phyloP scores from a whole-genome alignment of 2,113 vertebrate genomes.

The Melanerpes formicivorus region DNA sequence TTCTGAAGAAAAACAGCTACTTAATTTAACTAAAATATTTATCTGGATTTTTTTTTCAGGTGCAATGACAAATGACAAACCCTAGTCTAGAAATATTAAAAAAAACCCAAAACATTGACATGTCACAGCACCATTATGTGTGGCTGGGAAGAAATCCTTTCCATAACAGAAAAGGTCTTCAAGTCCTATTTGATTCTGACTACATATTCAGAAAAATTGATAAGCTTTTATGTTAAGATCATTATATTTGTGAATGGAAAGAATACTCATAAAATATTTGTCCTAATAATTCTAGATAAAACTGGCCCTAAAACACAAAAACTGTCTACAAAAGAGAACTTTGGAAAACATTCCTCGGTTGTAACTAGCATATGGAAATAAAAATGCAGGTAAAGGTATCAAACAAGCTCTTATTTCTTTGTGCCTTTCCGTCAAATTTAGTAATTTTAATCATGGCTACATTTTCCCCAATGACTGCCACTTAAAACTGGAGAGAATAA shows the following conservation, averaged over 20 bases:
- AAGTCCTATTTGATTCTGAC: neutral
- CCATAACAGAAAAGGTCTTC: neutral
- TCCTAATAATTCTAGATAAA: neutral
- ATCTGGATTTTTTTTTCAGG: neutral
- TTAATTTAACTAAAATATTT: neutral
- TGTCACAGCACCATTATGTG: neutral
- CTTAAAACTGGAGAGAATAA: neutral
- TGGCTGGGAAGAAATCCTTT: neutral
- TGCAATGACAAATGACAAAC: neutral
- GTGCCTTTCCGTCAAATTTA: neutral
- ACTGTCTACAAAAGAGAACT: neutral
- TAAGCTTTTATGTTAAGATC: neutral
- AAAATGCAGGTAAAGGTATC: neutral
- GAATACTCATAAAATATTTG: neutral
- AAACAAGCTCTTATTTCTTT: neutral
- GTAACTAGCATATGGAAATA: neutral
- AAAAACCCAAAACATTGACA: neutral
- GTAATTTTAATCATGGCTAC: neutral
- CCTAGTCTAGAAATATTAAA: neutral
- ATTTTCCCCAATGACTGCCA: neutral
- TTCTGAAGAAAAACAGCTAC: neutral
- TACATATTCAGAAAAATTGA: fast-evolving
- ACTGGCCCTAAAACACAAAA: neutral
- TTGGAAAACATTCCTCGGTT: neutral
- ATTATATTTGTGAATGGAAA: neutral